Conservation (phyloP, 2,888 invertebrate genomes). For the Entomobrya multifasciata region DNA sequence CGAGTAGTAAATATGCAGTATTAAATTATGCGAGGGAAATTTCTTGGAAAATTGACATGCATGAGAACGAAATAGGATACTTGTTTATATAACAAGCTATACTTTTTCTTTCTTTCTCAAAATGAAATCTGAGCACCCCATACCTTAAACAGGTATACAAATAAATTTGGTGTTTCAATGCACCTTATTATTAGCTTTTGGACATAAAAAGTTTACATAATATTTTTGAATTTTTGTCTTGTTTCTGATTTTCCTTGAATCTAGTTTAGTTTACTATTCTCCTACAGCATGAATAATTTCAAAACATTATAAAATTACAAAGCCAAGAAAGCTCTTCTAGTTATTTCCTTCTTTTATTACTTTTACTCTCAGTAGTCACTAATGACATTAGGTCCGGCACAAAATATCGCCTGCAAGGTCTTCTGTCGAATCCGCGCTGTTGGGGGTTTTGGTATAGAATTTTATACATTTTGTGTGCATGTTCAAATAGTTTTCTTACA, state of each 20-base stretch:
- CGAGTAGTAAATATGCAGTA: no score
- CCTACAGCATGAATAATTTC: neutral
- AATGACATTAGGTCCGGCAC: conserved; percentile 21
- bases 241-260: neutral
- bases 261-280: neutral
- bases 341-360: conserved; percentile 2
- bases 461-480: neutral
- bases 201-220: no score
- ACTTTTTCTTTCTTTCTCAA: no score
- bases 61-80: no score
- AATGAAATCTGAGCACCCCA: no score
- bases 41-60: no score
- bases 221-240: no score
- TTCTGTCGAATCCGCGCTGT: neutral
- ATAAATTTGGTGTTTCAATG: no score
- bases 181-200: no score
- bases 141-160: no score
- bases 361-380: neutral
- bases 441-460: conserved; percentile 10
- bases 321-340: neutral
- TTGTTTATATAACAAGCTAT: no score
- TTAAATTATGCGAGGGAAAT: no score
- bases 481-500: neutral
- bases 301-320: conserved; percentile 21
- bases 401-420: conserved; percentile 10